phyloP scores from a whole-genome alignment of 2,797 vertebrate species.

The Staurois parvus region DNA sequence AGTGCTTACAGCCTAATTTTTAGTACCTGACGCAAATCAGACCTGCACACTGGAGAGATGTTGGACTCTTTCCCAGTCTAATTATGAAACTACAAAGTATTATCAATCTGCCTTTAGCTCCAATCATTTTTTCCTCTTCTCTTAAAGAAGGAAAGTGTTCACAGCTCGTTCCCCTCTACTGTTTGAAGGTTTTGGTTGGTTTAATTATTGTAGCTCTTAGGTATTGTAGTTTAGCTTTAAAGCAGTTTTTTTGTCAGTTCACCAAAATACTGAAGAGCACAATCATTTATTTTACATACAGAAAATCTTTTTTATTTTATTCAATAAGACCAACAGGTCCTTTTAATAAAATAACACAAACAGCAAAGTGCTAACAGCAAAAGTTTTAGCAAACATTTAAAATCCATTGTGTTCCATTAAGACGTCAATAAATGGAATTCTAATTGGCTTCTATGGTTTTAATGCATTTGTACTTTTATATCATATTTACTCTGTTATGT shows the following conservation, averaged over 20 bases:
- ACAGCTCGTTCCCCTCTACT: slow-evolving; percentile 5
- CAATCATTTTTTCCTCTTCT: slow-evolving; percentile 15
- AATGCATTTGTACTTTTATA: too few relatives aligned
- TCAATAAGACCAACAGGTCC: background rate
- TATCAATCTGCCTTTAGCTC: slow-evolving; percentile 50
- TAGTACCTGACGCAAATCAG: slow-evolving; percentile 57
- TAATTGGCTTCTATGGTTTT: too few relatives aligned
- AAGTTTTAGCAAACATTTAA: too few relatives aligned
- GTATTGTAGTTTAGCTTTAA: background rate
- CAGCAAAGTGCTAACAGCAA: too few relatives aligned
- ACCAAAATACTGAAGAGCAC: background rate
- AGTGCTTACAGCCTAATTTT: slow-evolving; percentile 48
- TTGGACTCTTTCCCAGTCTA: slow-evolving; percentile 51
- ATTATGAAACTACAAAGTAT: slow-evolving; percentile 58
- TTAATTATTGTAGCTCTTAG: slow-evolving; percentile 29
- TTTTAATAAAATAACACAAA: too few relatives aligned
- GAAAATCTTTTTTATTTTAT: background rate
- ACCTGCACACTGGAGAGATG: slow-evolving; percentile 6
- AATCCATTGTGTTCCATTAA: too few relatives aligned
- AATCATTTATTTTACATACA: slow-evolving; percentile 10
- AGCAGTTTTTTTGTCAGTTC: too few relatives aligned
- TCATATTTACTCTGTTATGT: too few relatives aligned
- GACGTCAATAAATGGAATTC: too few relatives aligned
- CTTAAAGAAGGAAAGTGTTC: slow-evolving; percentile 31
- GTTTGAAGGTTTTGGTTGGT: background rate